phyloP scores from a whole-genome alignment of 2,888 invertebrate species.

The Pammene aurita region DNA sequence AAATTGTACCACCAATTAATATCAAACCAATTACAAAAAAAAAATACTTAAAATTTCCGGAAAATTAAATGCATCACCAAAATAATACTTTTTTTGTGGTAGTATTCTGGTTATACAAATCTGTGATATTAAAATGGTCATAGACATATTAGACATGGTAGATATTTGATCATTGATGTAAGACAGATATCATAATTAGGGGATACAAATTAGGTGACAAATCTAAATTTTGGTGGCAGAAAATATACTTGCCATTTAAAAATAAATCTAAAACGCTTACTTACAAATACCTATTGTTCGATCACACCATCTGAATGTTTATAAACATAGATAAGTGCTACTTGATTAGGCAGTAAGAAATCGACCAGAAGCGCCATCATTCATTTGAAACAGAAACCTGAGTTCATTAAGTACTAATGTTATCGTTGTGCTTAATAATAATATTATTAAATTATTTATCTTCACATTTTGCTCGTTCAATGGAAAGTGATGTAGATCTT shows the following conservation, averaged over 20 bases:
- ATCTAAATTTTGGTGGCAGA: slow-evolving; percentile 15
- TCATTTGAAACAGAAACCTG: not conserved
- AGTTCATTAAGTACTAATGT: slow-evolving; percentile 14
- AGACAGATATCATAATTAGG: too few relatives aligned
- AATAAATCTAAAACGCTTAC: too few relatives aligned
- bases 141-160: too few relatives aligned
- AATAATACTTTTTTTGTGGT: too few relatives aligned
- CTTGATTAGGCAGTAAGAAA: slow-evolving; percentile 5
- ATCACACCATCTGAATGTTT: slow-evolving; percentile 18
- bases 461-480: not conserved
- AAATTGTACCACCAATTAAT: too few relatives aligned
- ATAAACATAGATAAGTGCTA: slow-evolving; percentile 29
- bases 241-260: not conserved
- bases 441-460: slow-evolving; percentile 9
- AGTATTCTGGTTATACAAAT: too few relatives aligned
- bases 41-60: too few relatives aligned
- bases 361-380: slow-evolving; percentile 1
- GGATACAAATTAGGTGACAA: too few relatives aligned
- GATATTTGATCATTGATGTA: too few relatives aligned
- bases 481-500: slow-evolving; percentile 5
- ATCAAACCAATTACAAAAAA: too few relatives aligned
- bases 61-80: too few relatives aligned
- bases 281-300: slow-evolving; percentile 6
- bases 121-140: too few relatives aligned
- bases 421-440: slow-evolving; percentile 1